phyloP scores from a whole-genome alignment of 2,797 vertebrate species.

The Chloroceryle amazona region DNA sequence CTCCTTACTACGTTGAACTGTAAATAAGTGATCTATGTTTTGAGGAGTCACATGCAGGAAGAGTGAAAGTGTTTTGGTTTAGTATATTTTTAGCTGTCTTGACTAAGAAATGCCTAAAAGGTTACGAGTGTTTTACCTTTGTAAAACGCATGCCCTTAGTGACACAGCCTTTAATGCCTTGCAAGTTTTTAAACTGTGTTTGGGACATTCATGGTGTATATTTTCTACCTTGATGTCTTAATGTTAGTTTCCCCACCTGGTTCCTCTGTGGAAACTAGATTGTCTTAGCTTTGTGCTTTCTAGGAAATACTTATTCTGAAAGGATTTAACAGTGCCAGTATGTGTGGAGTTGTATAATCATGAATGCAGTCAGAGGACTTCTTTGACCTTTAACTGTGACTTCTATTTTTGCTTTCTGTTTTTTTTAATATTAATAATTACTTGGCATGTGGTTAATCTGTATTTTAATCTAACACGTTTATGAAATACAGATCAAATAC shows the following conservation, averaged over 20 bases:
- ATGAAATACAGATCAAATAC: background rate
- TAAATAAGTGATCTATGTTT: background rate
- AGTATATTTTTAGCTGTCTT: background rate
- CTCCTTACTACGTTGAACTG: background rate
- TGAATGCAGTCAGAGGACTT: conserved; percentile 30
- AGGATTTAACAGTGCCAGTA: background rate
- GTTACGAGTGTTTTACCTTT: background rate
- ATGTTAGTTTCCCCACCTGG: background rate
- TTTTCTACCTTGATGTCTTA: background rate
- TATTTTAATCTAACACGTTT: background rate
- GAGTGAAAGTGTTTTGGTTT: conserved; percentile 45
- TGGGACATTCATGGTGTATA: background rate
- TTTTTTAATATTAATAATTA: conserved; percentile 26
- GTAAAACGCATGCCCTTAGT: background rate
- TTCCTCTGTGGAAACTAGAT: background rate
- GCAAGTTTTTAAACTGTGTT: background rate
- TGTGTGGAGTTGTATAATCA: conserved; percentile 18
- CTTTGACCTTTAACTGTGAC: conserved; percentile 70
- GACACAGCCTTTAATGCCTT: background rate
- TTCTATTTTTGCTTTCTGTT: conserved; percentile 35
- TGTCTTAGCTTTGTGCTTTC: conserved; percentile 61
- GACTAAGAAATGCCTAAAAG: background rate
- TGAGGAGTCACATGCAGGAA: background rate
- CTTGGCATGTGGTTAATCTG: background rate
- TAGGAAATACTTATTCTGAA: conserved; percentile 49